Evolutionary conservation across 2,797 vertebrate species (phyloP).

Genomic region (Poecilia velifera): DNA sequence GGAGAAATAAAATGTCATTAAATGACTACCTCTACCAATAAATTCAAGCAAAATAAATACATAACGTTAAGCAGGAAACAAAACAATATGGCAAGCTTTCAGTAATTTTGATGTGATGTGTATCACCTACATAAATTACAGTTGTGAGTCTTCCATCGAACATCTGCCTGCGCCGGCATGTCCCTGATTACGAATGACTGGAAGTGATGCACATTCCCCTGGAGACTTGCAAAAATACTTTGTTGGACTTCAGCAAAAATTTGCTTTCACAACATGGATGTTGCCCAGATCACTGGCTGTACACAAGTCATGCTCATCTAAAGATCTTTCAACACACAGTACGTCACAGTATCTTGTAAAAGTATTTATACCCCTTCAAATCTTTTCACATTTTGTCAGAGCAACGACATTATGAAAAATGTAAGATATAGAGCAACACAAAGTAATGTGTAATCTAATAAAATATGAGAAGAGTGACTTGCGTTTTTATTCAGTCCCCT

Average conservation of each 20-base stretch:
- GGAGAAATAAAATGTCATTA: slow-evolving; percentile 27
- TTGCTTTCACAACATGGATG: slow-evolving; percentile 49
- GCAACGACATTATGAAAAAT: not conserved
- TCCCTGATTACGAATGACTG: slow-evolving; percentile 56
- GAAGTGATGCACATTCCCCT: slow-evolving; percentile 66
- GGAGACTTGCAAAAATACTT: slow-evolving; percentile 26
- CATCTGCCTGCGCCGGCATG: slow-evolving; percentile 56
- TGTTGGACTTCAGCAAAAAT: slow-evolving; percentile 42
- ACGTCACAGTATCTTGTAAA: not conserved
- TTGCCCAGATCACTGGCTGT: slow-evolving; percentile 32
- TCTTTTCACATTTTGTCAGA: not conserved
- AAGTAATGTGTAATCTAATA: not conserved
- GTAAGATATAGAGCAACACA: not conserved
- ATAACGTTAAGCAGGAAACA: not conserved
- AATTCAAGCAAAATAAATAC: not conserved
- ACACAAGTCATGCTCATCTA: slow-evolving; percentile 29
- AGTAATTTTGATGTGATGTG: slow-evolving; percentile 13
- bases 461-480: not conserved
- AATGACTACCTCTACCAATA: slow-evolving; percentile 3
- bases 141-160: slow-evolving; percentile 37
- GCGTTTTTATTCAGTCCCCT: not conserved
- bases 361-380: not conserved
- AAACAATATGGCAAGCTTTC: not conserved
- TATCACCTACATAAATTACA: slow-evolving; percentile 26
- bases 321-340: slow-evolving; percentile 4